Percentiles rank a stretch among this genome's conserved stretches.
These are phyloP conservation scores for Leptinotarsa undecemlineata DNA, from an alignment of 1,140 invertebrate genomes.

Conservation along the genomic window DNA sequence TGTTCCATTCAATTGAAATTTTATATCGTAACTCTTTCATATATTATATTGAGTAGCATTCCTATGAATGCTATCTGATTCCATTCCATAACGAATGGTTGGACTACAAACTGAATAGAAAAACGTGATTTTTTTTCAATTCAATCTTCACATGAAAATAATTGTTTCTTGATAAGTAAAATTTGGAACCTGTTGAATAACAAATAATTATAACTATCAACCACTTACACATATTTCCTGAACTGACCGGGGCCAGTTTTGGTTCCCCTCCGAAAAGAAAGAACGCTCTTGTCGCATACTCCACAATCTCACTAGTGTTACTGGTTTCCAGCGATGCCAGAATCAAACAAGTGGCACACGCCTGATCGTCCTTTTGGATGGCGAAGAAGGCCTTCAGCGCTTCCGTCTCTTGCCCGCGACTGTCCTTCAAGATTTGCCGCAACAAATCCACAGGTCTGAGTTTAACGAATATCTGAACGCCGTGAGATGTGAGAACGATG, in stretches of 20 bases:
- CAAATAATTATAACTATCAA: not conserved
- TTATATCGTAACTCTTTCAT: too few species aligned
- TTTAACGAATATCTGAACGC: constrained; percentile 81
- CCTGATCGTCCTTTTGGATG: constrained; percentile 79
- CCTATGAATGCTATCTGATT: too few species aligned
- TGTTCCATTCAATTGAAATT: too few species aligned
- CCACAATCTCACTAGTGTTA: constrained; percentile 70
- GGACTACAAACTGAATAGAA: too few species aligned
- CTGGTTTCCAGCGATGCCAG: constrained; percentile 76
- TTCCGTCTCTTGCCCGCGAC: constrained; percentile 81
- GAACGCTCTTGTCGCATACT: constrained; percentile 90
- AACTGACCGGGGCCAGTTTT: constrained; percentile 42
- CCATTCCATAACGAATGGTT: too few species aligned
- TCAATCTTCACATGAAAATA: too few species aligned
- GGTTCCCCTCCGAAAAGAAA: constrained; percentile 88
- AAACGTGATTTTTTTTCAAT: too few species aligned
- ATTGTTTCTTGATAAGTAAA: too few species aligned
- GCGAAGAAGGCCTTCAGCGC: constrained; percentile 85
- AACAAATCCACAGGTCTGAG: constrained; percentile 86
- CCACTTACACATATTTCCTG: constrained; percentile 44
- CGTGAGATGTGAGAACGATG: constrained; percentile 84
- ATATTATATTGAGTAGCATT: too few species aligned
- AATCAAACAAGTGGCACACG: constrained; percentile 85
- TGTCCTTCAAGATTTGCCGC: constrained; percentile 77
- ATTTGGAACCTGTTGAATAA: too few species aligned